phyloP scores from a whole-genome alignment of 2,888 invertebrate genomes.

The Epinotia demarniana region DNA sequence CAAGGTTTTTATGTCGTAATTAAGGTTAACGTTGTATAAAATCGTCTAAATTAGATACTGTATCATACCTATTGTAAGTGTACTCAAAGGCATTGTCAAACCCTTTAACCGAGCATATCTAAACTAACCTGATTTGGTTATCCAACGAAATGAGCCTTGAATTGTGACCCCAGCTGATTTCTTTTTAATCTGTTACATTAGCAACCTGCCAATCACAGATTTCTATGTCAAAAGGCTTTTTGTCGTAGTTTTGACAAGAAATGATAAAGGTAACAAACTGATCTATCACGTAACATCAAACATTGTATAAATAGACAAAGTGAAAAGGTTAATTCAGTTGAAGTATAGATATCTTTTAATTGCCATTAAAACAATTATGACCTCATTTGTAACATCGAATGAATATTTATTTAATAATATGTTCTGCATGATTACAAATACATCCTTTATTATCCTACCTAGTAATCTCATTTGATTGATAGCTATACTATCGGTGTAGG shows the following conservation, averaged over 20 bases:
- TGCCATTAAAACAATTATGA: no score
- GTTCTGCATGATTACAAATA: no score
- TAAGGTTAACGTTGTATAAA: constrained; percentile 52
- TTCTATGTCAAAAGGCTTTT: constrained; percentile 24
- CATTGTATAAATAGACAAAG: background rate
- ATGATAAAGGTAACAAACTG: background rate
- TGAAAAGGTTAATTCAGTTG: no score
- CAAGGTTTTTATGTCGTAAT: constrained; percentile 47
- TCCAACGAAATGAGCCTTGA: constrained; percentile 47
- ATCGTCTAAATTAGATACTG: constrained; percentile 31
- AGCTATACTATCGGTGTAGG: background rate
- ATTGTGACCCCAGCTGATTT: constrained; percentile 47
- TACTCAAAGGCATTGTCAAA: constrained; percentile 16
- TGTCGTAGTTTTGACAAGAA: background rate
- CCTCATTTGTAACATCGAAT: no score
- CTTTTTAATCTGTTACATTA: constrained; percentile 43
- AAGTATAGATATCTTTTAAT: no score
- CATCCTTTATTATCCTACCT: no score
- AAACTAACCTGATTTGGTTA: constrained; percentile 27
- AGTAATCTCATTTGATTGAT: no score
- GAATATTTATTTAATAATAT: no score
- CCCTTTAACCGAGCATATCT: constrained; percentile 26
- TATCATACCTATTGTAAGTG: constrained; percentile 14
- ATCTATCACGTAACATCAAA: background rate
- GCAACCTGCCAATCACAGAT: constrained; percentile 47